These are phyloP conservation scores for Periophthalmus magnuspinnatus DNA, from an alignment of 2,797 vertebrate genomes.

Conservation along the genomic window DNA sequence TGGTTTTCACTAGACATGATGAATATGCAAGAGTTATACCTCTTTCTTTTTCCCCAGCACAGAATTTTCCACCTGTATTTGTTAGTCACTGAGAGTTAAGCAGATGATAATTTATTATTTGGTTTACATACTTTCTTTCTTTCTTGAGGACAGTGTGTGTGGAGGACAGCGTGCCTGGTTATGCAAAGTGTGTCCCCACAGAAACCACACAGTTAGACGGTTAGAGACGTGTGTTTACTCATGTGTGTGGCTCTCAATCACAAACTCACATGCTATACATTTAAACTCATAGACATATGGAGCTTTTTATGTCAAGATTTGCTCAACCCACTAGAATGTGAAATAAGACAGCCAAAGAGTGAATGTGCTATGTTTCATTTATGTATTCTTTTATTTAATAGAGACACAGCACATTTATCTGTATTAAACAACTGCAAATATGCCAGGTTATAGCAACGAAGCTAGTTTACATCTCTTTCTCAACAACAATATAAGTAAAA, in stretches of 20 bases:
- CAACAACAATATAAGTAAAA: too few relatives aligned
- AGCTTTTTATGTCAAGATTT: background rate
- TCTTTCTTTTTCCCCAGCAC: background rate
- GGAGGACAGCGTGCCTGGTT: background rate
- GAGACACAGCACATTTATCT: too few relatives aligned
- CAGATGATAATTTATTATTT: background rate
- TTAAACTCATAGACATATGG: background rate
- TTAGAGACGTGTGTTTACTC: too few relatives aligned
- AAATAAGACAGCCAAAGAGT: constrained; percentile 24
- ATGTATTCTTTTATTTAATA: too few relatives aligned
- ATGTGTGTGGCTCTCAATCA: too few relatives aligned
- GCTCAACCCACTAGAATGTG: background rate
- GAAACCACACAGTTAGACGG: background rate
- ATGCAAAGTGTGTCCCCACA: background rate
- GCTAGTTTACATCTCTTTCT: too few relatives aligned
- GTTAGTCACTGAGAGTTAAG: background rate
- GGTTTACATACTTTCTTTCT: too few relatives aligned
- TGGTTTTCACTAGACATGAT: background rate
- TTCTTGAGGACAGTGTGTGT: too few relatives aligned
- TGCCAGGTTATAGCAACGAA: too few relatives aligned
- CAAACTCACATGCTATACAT: too few relatives aligned
- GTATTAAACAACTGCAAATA: too few relatives aligned
- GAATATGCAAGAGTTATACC: background rate
- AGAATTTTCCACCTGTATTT: background rate
- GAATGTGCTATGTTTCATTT: constrained; percentile 21